Evolutionary conservation across 2,113 vertebrate genomes (phyloP).

Genomic region (Typhlomys cinereus): DNA sequence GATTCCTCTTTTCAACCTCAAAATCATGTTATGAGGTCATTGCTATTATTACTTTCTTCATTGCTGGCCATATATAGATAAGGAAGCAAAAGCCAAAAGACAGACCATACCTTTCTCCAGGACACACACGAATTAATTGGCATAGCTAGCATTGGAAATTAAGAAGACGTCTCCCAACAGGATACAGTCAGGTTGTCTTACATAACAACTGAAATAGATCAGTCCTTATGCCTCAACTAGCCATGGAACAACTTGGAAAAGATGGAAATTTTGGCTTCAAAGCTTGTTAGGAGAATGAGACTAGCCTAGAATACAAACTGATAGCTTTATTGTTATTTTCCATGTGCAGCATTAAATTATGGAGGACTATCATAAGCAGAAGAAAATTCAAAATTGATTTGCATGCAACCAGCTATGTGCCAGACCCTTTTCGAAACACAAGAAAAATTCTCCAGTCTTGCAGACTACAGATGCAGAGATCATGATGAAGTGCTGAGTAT

Average conservation of each 20-base stretch:
- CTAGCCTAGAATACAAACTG: neutral
- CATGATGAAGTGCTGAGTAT: constrained; percentile 34
- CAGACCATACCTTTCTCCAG: neutral
- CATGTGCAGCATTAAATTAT: neutral
- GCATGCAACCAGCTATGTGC: neutral
- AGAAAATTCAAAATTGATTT: constrained; percentile 3
- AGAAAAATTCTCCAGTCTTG: neutral
- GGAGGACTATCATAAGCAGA: neutral
- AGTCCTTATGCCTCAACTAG: neutral
- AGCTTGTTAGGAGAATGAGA: neutral
- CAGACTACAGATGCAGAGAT: neutral
- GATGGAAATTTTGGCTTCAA: neutral
- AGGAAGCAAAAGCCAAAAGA: neutral
- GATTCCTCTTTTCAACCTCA: neutral
- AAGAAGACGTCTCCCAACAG: neutral
- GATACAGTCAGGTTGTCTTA: neutral
- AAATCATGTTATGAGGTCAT: neutral
- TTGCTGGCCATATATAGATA: neutral
- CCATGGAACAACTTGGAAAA: neutral
- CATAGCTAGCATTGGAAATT: neutral
- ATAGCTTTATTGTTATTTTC: neutral
- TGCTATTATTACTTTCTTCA: neutral
- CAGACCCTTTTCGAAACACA: neutral
- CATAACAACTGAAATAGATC: neutral
- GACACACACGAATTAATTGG: neutral